These are phyloP conservation scores for Diaperis boleti DNA, from an alignment of 2,888 invertebrate species.

Conservation along the genomic window DNA sequence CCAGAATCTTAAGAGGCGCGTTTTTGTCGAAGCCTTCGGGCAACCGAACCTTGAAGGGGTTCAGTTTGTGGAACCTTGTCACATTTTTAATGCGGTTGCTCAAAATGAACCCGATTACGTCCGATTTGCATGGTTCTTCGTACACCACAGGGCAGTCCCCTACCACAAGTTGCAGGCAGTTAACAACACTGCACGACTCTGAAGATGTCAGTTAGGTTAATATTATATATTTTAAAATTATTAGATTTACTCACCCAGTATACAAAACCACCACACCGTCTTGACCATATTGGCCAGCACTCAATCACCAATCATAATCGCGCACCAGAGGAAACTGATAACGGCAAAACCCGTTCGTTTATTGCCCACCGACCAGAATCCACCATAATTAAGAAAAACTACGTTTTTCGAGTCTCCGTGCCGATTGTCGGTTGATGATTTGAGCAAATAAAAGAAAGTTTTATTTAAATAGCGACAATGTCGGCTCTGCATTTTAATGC, in stretches of 20 bases:
- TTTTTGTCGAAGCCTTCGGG: constrained; percentile 53
- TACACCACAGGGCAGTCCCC: constrained; percentile 60
- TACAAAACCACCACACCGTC: constrained; percentile 6
- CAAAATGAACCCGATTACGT: constrained; percentile 61
- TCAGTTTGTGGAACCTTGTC: constrained; percentile 48
- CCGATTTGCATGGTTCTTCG: constrained; percentile 62
- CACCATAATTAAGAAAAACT: constrained; percentile 8
- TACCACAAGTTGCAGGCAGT: constrained; percentile 40
- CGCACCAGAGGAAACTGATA: constrained; percentile 6
- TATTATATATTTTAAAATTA: background rate
- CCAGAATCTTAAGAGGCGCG: constrained; percentile 59
- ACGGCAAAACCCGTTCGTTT: constrained; percentile 29
- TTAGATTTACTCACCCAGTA: constrained; percentile 23
- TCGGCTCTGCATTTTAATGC: constrained; percentile 29
- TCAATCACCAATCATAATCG: background rate
- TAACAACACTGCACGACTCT: background rate
- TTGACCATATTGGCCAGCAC: constrained; percentile 1
- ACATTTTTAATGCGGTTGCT: constrained; percentile 50
- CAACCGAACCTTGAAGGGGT: constrained; percentile 58
- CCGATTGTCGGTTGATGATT: constrained; percentile 32
- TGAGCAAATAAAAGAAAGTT: constrained; percentile 38
- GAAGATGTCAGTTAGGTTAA: no score
- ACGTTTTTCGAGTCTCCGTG: background rate
- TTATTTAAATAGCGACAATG: constrained; percentile 34
- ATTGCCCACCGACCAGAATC: constrained; percentile 9